A percentile compares a stretch with the other conserved stretches of the same genome.
Conservation (phyloP, 2,113 vertebrate genomes). For the Aptenodytes patagonicus region DNA sequence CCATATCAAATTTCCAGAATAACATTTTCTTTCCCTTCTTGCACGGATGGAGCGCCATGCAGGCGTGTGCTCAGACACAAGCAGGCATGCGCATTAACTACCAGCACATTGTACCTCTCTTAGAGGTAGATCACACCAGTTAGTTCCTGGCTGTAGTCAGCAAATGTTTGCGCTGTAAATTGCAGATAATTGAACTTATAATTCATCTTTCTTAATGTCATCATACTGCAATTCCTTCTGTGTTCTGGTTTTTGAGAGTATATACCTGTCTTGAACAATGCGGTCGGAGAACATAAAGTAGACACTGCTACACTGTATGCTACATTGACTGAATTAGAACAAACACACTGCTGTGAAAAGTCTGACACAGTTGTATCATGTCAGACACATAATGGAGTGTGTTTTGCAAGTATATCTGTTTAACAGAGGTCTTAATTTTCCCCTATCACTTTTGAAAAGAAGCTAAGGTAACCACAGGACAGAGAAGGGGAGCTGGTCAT, state of each 20-base stretch:
- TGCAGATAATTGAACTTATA: background rate
- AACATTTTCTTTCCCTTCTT: background rate
- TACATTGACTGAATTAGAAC: accelerated
- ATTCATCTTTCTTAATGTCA: background rate
- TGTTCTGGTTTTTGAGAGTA: background rate
- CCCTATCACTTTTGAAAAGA: background rate
- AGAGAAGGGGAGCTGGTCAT: background rate
- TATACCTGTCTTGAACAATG: accelerated
- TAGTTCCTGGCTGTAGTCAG: background rate
- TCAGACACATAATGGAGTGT: background rate
- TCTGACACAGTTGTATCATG: background rate
- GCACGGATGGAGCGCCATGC: accelerated
- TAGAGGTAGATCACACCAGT: background rate
- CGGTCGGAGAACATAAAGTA: accelerated
- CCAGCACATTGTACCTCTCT: background rate
- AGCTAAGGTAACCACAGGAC: background rate
- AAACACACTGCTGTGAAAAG: background rate
- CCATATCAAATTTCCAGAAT: background rate
- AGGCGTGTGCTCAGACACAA: background rate
- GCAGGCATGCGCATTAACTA: accelerated
- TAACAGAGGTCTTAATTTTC: background rate
- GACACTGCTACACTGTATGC: accelerated
- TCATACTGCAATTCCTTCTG: background rate
- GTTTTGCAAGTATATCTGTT: background rate
- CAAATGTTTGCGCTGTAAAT: background rate